Evolutionary conservation across 2,888 invertebrate species (phyloP), one percentile per base, ranked within the genome.

Genomic region (Corythucha ciliata): DNA sequence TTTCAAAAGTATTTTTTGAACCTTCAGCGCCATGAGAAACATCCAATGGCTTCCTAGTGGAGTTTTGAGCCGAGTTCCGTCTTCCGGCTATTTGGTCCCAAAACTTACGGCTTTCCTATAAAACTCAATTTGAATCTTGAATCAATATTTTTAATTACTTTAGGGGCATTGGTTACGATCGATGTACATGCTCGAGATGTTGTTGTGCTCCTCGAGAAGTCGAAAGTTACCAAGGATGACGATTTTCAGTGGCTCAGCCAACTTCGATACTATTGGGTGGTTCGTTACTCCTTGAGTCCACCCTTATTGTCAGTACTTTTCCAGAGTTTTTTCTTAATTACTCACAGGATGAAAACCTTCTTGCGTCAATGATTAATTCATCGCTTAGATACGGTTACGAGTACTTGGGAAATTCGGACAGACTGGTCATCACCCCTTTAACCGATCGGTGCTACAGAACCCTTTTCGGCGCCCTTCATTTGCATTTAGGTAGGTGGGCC

Each of bases 171-270:
- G 57, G 89, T 94, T 1, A 90, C 92, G 6, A 70, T 93, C 57
- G 93, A 94, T 66, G 93, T 94, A 0, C 94, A 96, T 66, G 89
- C 90, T 0, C 76, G 91, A 61, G 93, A 94, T 68, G 87, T 90
- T 0, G 72, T 93, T 1, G 72, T 77, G 49, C 77, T 80, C 49
- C 71, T 90, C 8, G 77, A 80, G 29, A 72, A 76, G 0, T 72
- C 75, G 26, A 70, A 75, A 55, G 83, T 91, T 0, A 69, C 69
- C 10, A 77, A 74, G 34, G 76, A 81, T 54, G 81, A 83, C 59
- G 92, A 94, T 64, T 94, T 94, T 67, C 81, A 87, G 63, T 96
- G 94, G 94, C 70, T 92, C 41, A 79, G 81, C 55, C 87, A 88
- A 66, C 72, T 94, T 52, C 76, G 94, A 37, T 90, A 89, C 64